Base-by-base conservation (phyloP, 2,113 vertebrate genomes). In the Geococcyx californianus region DNA sequence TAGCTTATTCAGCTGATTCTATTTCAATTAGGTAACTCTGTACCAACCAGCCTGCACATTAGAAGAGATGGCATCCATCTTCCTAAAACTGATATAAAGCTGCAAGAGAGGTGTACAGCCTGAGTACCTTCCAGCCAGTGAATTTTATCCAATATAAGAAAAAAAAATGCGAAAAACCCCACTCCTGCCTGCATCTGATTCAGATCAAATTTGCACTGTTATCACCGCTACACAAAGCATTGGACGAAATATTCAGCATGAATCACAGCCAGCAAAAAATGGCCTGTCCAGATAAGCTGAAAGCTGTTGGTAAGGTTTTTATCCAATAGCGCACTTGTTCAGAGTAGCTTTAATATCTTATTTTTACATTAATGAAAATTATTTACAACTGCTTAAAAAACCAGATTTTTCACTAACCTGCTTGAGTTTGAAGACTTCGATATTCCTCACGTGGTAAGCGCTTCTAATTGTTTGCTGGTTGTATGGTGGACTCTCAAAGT, bases 351-450 rank as follows among this genome's bases (percentile, higher is more conserved):
- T 62, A 90, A 54, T 7, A 7, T 40, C 20, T 70, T 42, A 59
- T 6, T 60, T 70, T 4, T 25, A 64, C 63, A 49, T 33, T 42
- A 86, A 63, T 13, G 3, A 86, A 62, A 85, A 80, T 13, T 54
- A 36, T 54, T 78, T 38, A 58, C 16, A 9, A 3, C 31, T 52
- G 4, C 54, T 79, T 3, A 3, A 51, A 45, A 36, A 55, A 55
- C 16, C 26, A 33, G 12, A 38, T 31, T 84, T 89, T 93, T 82
- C 51, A 94, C 97, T 94, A 95, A 99, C 99, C 99, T 99, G 99
- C 93, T 99, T 99, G 56, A 99, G 97, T 96, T 99, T 99, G 97
- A 99, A 99, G 42, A 99, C 98, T 85, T 99, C 99, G 0, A 99
- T 98, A 88, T 98, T 99, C 94, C 99, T 98, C 93, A 99, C 98